phyloP scores from a whole-genome alignment of 2,888 invertebrate genomes.

The Epinotia bilunana region DNA sequence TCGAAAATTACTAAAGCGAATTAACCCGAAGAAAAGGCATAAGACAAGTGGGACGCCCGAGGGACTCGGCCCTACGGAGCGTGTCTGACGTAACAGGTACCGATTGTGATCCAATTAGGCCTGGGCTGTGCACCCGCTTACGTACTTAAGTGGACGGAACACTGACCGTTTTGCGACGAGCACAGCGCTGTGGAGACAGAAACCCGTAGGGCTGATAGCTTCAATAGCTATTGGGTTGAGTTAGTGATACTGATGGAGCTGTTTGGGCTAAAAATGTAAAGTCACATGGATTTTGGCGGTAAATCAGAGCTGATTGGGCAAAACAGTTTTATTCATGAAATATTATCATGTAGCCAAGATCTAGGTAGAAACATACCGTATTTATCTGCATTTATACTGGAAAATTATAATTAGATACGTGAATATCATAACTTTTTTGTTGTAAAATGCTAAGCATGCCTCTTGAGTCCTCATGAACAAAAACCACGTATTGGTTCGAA shows the following conservation, averaged over 20 bases:
- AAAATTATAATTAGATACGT: too few species aligned
- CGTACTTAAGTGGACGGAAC: constrained; percentile 77
- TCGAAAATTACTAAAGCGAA: constrained; percentile 59
- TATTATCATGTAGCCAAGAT: neutral
- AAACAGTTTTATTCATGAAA: neutral
- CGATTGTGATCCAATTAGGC: constrained; percentile 81
- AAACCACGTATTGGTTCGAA: too few species aligned
- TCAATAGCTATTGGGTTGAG: neutral
- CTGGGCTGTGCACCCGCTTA: constrained; percentile 74
- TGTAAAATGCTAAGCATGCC: too few species aligned
- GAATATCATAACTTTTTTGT: too few species aligned
- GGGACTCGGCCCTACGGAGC: constrained; percentile 59
- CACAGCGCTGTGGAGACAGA: constrained; percentile 9
- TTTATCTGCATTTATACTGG: too few species aligned
- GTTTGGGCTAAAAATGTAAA: neutral
- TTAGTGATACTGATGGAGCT: constrained; percentile 2
- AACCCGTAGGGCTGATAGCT: constrained; percentile 8
- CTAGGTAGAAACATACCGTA: neutral
- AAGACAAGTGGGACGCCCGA: constrained; percentile 61
- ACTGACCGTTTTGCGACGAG: constrained; percentile 58
- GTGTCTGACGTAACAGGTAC: constrained; percentile 69
- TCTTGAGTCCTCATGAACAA: too few species aligned
- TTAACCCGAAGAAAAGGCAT: constrained; percentile 60
- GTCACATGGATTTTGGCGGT: neutral
- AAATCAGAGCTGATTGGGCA: neutral